Evolutionary conservation across 2,797 vertebrate genomes (phyloP), one percentile per base, ranked within the genome.

Genomic region (Pangasius krempfi): DNA sequence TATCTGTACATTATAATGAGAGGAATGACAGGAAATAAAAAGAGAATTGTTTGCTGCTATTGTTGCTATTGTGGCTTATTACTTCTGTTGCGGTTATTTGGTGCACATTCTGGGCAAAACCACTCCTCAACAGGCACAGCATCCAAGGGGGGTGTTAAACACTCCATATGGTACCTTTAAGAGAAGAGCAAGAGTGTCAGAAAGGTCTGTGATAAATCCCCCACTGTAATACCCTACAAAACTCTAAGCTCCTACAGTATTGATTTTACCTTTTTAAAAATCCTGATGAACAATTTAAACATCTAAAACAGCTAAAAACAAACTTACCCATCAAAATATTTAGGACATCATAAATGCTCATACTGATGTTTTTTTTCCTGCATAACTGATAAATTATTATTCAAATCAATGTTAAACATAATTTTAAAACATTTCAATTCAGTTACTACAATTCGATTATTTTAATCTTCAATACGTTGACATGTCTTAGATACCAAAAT

Each of bases 101-200:
- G 93, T 84, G 95, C 93, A 92, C 99, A 99, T 79, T 96, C 97
- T 0, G 98, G 99, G 89, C 99, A 99, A 94, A 99, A 99, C 99
- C 99, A 99, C 90, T 99, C 98, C 78, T 99, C 97, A 7, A 99
- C 98, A 50, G 99, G 99, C 82, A 99, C 97, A 89, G 98, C 96
- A 89, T 96, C 96, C 86, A 99, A 95, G 1, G 98, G 97, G n/a
- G 99, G 99, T 0, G 97, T 98, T 90, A 99, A 95, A 93, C 99
- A 99, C 90, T 99, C 99, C 98, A 99, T 99, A 93, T 99, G 99
- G 94, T 99, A 99, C 88, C 98, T 99, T 60, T 0, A 50, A 85
- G 7, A 5, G 73, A 33, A 90, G 2, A 78, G 81, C 56, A 88
- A 4, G 20, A 47, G 30, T 3, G 7, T 85, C 0, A 87, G 13